A percentile compares a stretch with the other conserved stretches of the same genome.
Conservation (phyloP, 2,888 invertebrate species). For the Hetaerina titia region DNA sequence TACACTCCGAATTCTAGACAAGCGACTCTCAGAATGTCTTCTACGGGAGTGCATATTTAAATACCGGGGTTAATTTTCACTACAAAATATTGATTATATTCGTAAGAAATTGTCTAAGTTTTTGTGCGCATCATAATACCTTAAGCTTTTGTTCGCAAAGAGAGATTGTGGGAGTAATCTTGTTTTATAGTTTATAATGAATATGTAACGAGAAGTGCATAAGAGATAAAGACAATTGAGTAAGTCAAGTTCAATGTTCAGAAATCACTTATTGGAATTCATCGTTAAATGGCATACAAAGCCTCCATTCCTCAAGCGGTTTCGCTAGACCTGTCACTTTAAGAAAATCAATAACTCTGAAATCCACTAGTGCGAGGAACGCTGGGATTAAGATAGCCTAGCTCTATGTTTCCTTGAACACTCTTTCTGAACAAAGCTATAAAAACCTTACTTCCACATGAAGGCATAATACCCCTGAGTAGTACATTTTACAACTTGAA, state of each 20-base stretch:
- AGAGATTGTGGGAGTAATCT: no score
- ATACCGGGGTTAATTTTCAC: no score
- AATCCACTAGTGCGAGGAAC: constrained; percentile 71
- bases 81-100: no score
- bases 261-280: background rate
- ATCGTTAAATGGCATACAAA: constrained; percentile 17
- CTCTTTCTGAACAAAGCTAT: background rate
- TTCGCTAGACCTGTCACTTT: constrained; percentile 68
- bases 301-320: constrained; percentile 64
- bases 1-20: no score
- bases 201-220: no score
- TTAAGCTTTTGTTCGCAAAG: no score
- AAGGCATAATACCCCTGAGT: background rate
- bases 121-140: no score
- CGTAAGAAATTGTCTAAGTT: no score
- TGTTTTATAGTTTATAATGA: no score
- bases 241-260: background rate
- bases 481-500: constrained; percentile 47
- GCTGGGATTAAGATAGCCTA: constrained; percentile 69
- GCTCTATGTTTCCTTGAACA: background rate
- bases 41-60: no score
- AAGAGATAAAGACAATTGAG: background rate
- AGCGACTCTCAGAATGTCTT: no score
- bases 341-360: constrained; percentile 71
- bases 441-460: background rate